Evolutionary conservation across 2,888 invertebrate species (phyloP).

Genomic region (Drosophila borealis): DNA sequence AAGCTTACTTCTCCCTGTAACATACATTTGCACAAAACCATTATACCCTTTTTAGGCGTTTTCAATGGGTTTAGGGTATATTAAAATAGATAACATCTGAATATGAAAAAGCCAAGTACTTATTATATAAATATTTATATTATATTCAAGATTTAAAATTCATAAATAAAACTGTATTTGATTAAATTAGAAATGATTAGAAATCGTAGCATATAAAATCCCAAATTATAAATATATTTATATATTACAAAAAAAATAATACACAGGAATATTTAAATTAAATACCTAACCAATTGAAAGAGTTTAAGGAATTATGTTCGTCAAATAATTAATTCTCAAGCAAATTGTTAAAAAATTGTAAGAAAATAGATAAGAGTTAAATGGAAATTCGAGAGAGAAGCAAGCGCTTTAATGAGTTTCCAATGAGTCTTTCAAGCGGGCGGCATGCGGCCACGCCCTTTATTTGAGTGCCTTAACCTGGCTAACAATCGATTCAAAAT

Average conservation of each 20-base stretch:
- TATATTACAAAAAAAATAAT: neutral
- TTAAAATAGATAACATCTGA: neutral
- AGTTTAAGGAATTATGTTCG: no score
- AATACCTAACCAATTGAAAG: no score
- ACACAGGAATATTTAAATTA: neutral
- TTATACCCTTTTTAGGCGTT: no score
- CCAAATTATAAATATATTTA: neutral
- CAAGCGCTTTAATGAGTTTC: slow-evolving; percentile 12
- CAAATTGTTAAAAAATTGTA: neutral
- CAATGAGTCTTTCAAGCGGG: slow-evolving; percentile 5
- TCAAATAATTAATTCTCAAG: no score
- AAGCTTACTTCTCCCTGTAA: no score
- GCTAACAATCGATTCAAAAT: slow-evolving; percentile 40
- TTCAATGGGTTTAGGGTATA: no score
- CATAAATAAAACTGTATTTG: neutral
- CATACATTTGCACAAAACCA: no score
- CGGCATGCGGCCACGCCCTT: slow-evolving; percentile 37
- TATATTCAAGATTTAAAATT: neutral
- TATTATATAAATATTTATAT: neutral
- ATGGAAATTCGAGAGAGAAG: neutral
- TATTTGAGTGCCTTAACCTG: slow-evolving; percentile 26
- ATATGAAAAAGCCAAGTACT: neutral
- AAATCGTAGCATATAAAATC: neutral
- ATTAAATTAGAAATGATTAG: neutral
- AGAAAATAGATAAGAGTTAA: neutral